Base-by-base conservation (phyloP, 92 coral and sea anemone genomes). In the Bergia sp. region DNA sequence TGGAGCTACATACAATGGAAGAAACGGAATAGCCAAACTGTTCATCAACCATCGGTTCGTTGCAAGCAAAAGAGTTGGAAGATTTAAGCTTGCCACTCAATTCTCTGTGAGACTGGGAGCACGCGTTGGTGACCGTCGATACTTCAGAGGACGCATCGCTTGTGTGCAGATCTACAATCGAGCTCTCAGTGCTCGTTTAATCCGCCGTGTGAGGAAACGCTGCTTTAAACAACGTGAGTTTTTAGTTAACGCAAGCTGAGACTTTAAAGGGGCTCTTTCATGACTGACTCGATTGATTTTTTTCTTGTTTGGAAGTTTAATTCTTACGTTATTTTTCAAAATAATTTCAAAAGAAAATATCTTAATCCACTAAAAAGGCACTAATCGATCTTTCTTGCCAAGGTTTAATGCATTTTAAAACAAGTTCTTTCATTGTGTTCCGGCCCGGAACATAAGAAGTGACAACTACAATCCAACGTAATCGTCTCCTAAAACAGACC, bases 91-190 rank as follows among this genome's bases (percentile, higher is more conserved):
- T 40, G 80, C 80, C 55, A 76, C 80, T 43, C 80, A 76, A 42
- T 76, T 0, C 55, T 16, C 80, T 20, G 80, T 76, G 80, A 76
- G 80, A 43, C 53, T 76, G 55, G 80, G 80, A 42, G 80, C 45
- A 18, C 49, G 45, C 8, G 1, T 40, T 41, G 53, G 80, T 40
- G 80, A 76, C 80, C 80, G 80, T 76, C 80, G 80, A 23, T 76
- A 76, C 50, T 76, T 76, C 80, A 38, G 2, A 76, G 80, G 80
- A 76, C 80, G 57, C 16, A 76, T 76, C 53, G 80, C 80, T 76
- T 76, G 80, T 41, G 80, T 76, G 37, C 80, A 76, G 80, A 76
- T 76, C 80, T 76, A 76, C 80, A 76, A 40, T 1, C 37, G 39
- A 43, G 80, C 80, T 7, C 80, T 76, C 12, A 76, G 50, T 43